phyloP scores from a whole-genome alignment of 1,140 invertebrate species.

The Mamestra configurata region DNA sequence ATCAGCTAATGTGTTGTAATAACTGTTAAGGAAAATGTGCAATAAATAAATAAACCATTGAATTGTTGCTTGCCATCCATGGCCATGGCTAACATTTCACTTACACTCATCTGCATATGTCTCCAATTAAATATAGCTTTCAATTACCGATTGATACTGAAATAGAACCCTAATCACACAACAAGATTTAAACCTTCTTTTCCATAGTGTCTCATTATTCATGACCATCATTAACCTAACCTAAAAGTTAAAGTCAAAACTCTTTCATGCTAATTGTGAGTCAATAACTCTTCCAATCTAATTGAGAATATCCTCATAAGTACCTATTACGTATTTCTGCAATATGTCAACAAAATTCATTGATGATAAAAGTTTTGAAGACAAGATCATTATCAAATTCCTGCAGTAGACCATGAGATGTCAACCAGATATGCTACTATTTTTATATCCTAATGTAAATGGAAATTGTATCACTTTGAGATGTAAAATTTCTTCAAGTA shows the following conservation, averaged over 20 bases:
- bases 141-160: no score
- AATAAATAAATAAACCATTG: not conserved
- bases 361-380: not conserved
- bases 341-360: not conserved
- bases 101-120: not conserved
- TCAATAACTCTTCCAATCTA: not conserved
- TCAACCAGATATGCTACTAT: not conserved
- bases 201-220: not conserved
- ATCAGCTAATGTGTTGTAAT: not conserved
- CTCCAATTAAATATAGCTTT: no score
- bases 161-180: no score
- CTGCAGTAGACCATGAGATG: not conserved
- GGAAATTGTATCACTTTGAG: not conserved
- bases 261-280: not conserved
- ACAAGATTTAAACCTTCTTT: not conserved
- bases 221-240: not conserved
- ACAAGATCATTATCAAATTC: not conserved
- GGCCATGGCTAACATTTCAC: not conserved
- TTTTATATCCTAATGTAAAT: not conserved
- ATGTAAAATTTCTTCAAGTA: not conserved
- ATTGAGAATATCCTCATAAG: not conserved
- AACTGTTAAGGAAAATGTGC: slow-evolving; percentile 1
- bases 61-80: not conserved
- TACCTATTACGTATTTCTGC: not conserved
- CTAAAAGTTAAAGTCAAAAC: not conserved